Percentiles rank a stretch among this genome's conserved stretches.
Conservation (phyloP, 1,140 invertebrate genomes). For the Panulirus ornatus region DNA sequence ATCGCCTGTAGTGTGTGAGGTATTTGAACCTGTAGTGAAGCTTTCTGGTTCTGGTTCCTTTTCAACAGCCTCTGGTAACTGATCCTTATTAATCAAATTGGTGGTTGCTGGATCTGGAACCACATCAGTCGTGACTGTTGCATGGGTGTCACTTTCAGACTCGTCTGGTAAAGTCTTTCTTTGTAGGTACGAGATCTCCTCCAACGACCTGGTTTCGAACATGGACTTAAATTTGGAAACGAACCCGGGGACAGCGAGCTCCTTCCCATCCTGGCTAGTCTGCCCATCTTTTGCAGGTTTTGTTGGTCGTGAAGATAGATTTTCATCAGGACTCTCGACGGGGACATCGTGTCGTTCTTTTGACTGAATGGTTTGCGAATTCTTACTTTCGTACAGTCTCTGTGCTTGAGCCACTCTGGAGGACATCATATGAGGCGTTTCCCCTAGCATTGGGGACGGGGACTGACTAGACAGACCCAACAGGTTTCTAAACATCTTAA, state of each 20-base stretch:
- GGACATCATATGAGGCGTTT: not conserved
- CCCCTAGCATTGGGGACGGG: not conserved
- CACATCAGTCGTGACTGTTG: too few relatives aligned
- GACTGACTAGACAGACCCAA: too few relatives aligned
- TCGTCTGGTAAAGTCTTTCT: not conserved
- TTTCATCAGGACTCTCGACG: not conserved
- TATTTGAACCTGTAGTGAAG: not conserved
- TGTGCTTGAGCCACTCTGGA: not conserved
- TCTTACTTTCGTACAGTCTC: not conserved
- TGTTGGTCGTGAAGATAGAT: not conserved
- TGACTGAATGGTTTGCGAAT: not conserved
- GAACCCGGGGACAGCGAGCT: not conserved
- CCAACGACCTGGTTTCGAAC: slow-evolving; percentile 46
- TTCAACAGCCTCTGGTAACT: not conserved
- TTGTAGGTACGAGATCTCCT: slow-evolving; percentile 53
- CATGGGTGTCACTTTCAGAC: not conserved
- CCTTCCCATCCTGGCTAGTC: not conserved
- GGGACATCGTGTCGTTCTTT: slow-evolving; percentile 20
- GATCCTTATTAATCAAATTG: too few relatives aligned
- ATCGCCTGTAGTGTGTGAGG: not conserved
- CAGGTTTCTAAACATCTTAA: too few relatives aligned
- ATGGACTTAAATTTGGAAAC: slow-evolving; percentile 40
- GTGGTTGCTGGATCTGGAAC: too few relatives aligned
- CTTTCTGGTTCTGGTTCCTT: not conserved
- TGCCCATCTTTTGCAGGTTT: not conserved